Conservation (phyloP, 2,113 vertebrate genomes). For the Cettia cetti region DNA sequence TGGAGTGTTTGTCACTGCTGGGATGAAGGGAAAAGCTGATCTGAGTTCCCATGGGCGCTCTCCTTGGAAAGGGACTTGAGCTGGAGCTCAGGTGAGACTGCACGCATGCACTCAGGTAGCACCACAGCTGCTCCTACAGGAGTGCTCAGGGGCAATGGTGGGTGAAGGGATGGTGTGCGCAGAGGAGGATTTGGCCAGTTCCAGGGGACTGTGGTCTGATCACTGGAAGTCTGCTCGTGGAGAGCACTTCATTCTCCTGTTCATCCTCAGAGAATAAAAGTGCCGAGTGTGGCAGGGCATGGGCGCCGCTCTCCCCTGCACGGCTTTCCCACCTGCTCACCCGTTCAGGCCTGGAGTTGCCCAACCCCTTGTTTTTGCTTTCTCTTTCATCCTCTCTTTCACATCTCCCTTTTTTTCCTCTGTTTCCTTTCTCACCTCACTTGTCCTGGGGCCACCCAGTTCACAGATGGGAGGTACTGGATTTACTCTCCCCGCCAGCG, state of each 20-base stretch:
- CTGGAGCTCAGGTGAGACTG: background rate
- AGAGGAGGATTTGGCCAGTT: background rate
- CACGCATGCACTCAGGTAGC: background rate
- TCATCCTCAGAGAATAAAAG: background rate
- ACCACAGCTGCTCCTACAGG: background rate
- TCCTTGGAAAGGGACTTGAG: background rate
- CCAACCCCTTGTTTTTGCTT: background rate
- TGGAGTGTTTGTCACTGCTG: slow-evolving; percentile 30
- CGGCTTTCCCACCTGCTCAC: background rate
- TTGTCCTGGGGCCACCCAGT: slow-evolving; percentile 73
- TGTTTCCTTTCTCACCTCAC: slow-evolving; percentile 58
- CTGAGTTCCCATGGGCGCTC: background rate
- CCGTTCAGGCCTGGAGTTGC: background rate
- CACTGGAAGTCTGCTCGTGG: background rate
- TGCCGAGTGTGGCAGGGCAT: background rate
- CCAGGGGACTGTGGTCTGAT: background rate
- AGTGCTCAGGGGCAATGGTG: background rate
- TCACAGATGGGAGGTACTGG: slow-evolving; percentile 90
- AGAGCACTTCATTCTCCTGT: background rate
- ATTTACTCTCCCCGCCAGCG: slow-evolving; percentile 84
- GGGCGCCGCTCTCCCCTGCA: background rate
- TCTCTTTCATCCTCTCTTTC: slow-evolving; percentile 36
- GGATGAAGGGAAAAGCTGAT: slow-evolving; percentile 46
- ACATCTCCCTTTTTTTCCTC: slow-evolving; percentile 58
- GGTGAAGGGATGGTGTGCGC: background rate